phyloP scores from a whole-genome alignment of 2,797 vertebrate species.

The Atherinosoma microstoma region DNA sequence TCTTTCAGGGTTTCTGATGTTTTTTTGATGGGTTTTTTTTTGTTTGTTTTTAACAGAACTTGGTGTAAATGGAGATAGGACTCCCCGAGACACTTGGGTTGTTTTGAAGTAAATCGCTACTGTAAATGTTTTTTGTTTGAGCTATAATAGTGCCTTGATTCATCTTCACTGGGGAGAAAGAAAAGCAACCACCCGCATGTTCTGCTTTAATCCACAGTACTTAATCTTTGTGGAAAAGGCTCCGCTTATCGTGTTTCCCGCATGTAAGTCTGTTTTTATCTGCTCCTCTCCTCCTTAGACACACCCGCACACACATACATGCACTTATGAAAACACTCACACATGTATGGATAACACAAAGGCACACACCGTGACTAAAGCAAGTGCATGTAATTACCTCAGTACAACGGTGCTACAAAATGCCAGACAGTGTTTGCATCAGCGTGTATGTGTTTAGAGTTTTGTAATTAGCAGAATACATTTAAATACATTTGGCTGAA shows the following conservation, averaged over 20 bases:
- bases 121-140: slow-evolving; percentile 75
- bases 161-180: slow-evolving; percentile 61
- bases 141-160: slow-evolving; percentile 69
- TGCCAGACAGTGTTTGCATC: slow-evolving; percentile 78
- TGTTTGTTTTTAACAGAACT: slow-evolving; percentile 18
- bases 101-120: slow-evolving; percentile 67
- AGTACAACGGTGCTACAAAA: slow-evolving; percentile 76
- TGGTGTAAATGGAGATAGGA: slow-evolving; percentile 44
- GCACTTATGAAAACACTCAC: slow-evolving; percentile 45
- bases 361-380: slow-evolving; percentile 48
- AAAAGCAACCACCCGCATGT: slow-evolving; percentile 67
- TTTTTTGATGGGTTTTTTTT: slow-evolving; percentile 6
- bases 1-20: slow-evolving; percentile 28
- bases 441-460: slow-evolving; percentile 80
- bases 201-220: slow-evolving; percentile 75
- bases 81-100: slow-evolving; percentile 61
- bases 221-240: slow-evolving; percentile 74
- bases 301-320: slow-evolving; percentile 32
- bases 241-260: slow-evolving; percentile 72
- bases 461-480: slow-evolving; percentile 87
- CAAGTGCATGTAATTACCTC: slow-evolving; percentile 72
- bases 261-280: slow-evolving; percentile 77
- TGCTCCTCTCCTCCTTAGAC: slow-evolving; percentile 51
- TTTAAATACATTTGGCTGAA: slow-evolving; percentile 84
- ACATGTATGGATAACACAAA: slow-evolving; percentile 42